Conservation (phyloP, 2,888 invertebrate genomes). For the Zelleria hepariella region DNA sequence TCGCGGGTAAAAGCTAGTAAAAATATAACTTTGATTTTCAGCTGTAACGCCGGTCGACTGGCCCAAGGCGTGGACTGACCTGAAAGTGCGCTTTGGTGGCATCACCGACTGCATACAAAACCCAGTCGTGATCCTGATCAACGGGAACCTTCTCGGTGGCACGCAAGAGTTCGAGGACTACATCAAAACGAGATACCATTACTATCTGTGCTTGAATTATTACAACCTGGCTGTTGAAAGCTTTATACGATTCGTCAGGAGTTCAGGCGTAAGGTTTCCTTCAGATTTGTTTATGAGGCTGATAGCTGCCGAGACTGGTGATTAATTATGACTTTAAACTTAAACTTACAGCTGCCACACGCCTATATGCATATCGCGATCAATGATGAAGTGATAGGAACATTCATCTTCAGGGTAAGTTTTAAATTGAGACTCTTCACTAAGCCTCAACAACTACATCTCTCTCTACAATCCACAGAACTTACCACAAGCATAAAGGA, state of each 20-base stretch:
- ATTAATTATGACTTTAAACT: not conserved
- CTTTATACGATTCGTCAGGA: constrained; percentile 49
- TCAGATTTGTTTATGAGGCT: not conserved
- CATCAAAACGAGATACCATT: constrained; percentile 53
- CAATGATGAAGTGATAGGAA: constrained; percentile 52
- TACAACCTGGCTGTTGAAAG: constrained; percentile 45
- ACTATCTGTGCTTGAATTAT: constrained; percentile 57
- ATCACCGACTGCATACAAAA: constrained; percentile 52
- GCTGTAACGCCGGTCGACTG: constrained; percentile 53
- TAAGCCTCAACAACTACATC: too few species aligned
- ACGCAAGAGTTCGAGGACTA: constrained; percentile 56
- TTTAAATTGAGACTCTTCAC: too few species aligned
- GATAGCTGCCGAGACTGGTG: not conserved
- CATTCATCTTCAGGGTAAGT: constrained; percentile 73
- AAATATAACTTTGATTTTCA: constrained; percentile 16
- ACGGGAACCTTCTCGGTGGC: constrained; percentile 67
- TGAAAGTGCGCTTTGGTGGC: constrained; percentile 54
- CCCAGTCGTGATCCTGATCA: constrained; percentile 60
- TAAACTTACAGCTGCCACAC: constrained; percentile 65
- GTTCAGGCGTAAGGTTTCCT: constrained; percentile 45
- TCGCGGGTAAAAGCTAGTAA: too few species aligned
- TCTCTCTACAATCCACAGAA: too few species aligned
- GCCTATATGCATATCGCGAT: constrained; percentile 69
- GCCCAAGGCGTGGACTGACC: constrained; percentile 40
- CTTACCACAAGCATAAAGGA: too few species aligned